Evolutionary conservation across 2,797 vertebrate genomes (phyloP).

Genomic region (Pagetopsis macropterus): DNA sequence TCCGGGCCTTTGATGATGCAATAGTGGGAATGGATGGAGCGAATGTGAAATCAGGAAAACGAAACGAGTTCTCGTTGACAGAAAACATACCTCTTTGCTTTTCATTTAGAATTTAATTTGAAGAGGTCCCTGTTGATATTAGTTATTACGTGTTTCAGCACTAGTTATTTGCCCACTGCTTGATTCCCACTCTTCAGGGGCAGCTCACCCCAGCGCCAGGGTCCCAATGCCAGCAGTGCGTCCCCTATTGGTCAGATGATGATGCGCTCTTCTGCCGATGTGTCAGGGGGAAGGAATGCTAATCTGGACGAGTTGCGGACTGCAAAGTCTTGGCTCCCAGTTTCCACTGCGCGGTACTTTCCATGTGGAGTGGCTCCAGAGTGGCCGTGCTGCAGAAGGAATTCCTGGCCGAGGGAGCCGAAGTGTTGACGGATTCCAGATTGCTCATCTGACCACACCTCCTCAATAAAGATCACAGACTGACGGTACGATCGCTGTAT

Average conservation of each 20-base stretch:
- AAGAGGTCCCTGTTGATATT: background rate
- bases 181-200: background rate
- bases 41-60: slow-evolving; percentile 55
- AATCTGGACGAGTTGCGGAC: slow-evolving; percentile 92
- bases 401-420: slow-evolving; percentile 76
- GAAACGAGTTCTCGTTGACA: slow-evolving; percentile 12
- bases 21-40: slow-evolving; percentile 42
- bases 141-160: background rate
- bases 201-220: too few relatives aligned
- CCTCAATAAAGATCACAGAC: slow-evolving; percentile 46
- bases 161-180: too few relatives aligned
- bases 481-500: slow-evolving; percentile 40
- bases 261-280: slow-evolving; percentile 88
- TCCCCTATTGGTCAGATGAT: slow-evolving; percentile 87
- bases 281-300: slow-evolving; percentile 96
- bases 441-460: slow-evolving; percentile 74
- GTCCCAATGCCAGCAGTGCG: slow-evolving; percentile 41
- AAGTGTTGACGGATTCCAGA: slow-evolving; percentile 92
- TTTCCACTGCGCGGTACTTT: slow-evolving; percentile 95
- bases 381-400: slow-evolving; percentile 90
- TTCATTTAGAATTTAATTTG: slow-evolving; percentile 4
- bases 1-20: slow-evolving; percentile 42
- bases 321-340: slow-evolving; percentile 87
- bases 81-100: slow-evolving; percentile 3
- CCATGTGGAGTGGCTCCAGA: slow-evolving; percentile 92